phyloP scores from a whole-genome alignment of 2,113 vertebrate species.

The Carettochelys insculpta region DNA sequence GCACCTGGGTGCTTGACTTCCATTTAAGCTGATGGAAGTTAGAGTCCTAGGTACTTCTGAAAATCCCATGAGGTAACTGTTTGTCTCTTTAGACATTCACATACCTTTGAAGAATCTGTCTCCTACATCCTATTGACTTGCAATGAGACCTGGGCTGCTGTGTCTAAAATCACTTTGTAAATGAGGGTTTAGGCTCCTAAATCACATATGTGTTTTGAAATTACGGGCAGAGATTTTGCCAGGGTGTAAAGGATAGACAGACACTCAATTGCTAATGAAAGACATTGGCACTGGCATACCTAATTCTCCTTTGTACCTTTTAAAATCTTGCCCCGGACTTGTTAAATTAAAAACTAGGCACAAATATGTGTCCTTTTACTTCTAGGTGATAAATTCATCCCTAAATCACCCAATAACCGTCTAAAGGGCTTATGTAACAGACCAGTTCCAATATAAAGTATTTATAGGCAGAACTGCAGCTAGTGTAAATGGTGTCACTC shows the following conservation, averaged over 20 bases:
- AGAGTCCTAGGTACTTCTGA: not conserved
- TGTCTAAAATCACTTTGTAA: not conserved
- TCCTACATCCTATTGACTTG: not conserved
- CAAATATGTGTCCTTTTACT: not conserved
- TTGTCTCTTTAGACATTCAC: not conserved
- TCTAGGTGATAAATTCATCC: not conserved
- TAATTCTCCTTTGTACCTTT: not conserved
- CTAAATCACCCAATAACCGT: not conserved
- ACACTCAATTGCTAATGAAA: not conserved
- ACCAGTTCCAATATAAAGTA: not conserved
- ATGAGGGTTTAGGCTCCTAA: not conserved
- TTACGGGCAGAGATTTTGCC: not conserved
- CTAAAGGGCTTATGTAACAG: not conserved
- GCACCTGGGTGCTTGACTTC: not conserved
- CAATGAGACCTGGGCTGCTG: not conserved
- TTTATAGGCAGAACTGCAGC: not conserved
- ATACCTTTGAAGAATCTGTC: not conserved
- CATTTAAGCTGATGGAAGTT: not conserved
- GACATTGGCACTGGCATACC: too few relatives aligned
- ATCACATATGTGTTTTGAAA: not conserved
- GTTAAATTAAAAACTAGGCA: not conserved
- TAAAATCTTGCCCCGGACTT: not conserved
- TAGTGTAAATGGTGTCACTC: not conserved
- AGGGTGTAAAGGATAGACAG: not conserved
- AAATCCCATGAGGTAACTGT: not conserved